Evolutionary conservation across 2,888 invertebrate species (phyloP).

Genomic region (Oxystoma pomonae): DNA sequence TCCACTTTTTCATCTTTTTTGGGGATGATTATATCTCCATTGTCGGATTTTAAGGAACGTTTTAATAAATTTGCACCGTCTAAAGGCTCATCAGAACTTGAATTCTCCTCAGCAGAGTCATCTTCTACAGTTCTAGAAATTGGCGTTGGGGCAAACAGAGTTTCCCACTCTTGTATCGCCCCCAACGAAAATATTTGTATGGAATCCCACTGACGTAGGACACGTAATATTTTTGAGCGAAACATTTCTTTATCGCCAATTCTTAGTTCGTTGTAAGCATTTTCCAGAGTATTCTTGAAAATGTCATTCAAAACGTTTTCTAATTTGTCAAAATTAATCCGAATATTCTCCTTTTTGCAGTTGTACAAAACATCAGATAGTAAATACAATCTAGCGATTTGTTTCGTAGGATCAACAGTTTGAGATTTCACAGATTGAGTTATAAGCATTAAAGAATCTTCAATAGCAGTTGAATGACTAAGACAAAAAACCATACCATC

Average conservation of each 20-base stretch:
- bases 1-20: slow-evolving; percentile 6
- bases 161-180: slow-evolving; percentile 63
- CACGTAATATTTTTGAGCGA: slow-evolving; percentile 77
- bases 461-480: slow-evolving; percentile 90
- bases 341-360: slow-evolving; percentile 72
- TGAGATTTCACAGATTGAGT: slow-evolving; percentile 75
- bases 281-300: slow-evolving; percentile 5
- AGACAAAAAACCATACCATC: slow-evolving; percentile 98
- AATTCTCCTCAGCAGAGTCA: slow-evolving; percentile 29
- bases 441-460: slow-evolving; percentile 87
- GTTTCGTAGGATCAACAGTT: slow-evolving; percentile 67
- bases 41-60: slow-evolving; percentile 32
- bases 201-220: slow-evolving; percentile 93
- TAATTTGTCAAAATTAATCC: slow-evolving; percentile 47
- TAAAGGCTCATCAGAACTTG: slow-evolving; percentile 45
- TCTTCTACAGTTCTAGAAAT: slow-evolving; percentile 11
- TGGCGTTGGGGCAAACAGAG: slow-evolving; percentile 14
- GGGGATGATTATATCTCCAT: slow-evolving; percentile 27
- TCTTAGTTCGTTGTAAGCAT: slow-evolving; percentile 39
- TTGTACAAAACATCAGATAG: slow-evolving; percentile 95
- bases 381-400: slow-evolving; percentile 81
- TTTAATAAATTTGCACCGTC: slow-evolving; percentile 43
- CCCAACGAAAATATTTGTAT: slow-evolving; percentile 92
- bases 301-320: background rate
- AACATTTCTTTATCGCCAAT: slow-evolving; percentile 87